phyloP scores from a whole-genome alignment of 1,140 invertebrate species.

The Drepana arcuata region DNA sequence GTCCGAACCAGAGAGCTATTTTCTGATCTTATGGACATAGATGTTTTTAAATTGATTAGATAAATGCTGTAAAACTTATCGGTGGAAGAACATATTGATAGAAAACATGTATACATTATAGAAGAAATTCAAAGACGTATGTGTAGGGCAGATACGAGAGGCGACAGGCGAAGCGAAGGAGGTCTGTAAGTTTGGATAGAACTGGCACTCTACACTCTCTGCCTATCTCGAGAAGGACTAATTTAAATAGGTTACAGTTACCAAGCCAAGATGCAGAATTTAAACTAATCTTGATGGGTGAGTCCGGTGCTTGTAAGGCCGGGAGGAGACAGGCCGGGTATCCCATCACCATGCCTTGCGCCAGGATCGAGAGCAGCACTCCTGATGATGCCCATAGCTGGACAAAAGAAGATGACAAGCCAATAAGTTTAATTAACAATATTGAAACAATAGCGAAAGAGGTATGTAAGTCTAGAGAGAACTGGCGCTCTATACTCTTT shows the following conservation, averaged over 20 bases:
- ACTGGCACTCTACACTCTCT: background rate
- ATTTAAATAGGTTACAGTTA: slow-evolving; percentile 8
- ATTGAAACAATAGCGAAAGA: no score
- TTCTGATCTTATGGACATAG: background rate
- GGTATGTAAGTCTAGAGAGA: no score
- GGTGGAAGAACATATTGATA: background rate
- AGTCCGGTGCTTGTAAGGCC: slow-evolving; percentile 25
- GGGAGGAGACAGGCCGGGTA: slow-evolving; percentile 39
- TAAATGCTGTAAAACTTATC: background rate
- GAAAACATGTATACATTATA: slow-evolving; percentile 3
- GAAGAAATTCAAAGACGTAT: background rate
- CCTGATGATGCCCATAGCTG: background rate
- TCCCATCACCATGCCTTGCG: slow-evolving; percentile 34
- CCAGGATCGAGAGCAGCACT: slow-evolving; percentile 13
- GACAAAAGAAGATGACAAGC: no score
- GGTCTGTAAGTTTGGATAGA: no score
- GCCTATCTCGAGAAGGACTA: no score
- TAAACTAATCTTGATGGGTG: slow-evolving; percentile 38
- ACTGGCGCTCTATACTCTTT: no score
- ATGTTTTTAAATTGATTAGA: background rate
- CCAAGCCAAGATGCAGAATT: slow-evolving; percentile 49
- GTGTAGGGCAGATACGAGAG: background rate
- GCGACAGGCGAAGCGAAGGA: background rate
- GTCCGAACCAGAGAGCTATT: no score
- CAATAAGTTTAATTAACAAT: no score